Percentiles rank a stretch among this genome's conserved stretches.
phyloP scores from a whole-genome alignment of 1,140 invertebrate genomes.

The Neodiprion pinetum region DNA sequence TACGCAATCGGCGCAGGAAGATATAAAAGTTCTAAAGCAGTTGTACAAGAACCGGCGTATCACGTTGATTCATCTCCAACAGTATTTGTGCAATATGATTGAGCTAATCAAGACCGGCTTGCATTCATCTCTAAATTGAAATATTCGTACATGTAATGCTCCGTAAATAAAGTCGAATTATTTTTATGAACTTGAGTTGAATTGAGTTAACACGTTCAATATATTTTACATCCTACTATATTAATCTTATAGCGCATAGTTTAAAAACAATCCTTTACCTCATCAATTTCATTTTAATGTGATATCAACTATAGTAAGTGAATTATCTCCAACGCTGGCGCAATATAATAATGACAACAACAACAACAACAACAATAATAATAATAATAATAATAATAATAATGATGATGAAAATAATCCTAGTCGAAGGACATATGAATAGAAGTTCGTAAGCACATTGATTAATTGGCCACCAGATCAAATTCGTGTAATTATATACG shows the following conservation, averaged over 20 bases:
- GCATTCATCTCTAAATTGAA: background rate
- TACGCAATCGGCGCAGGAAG: background rate
- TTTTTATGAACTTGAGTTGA: background rate
- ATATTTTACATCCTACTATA: background rate
- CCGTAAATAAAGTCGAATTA: background rate
- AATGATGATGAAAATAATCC: background rate
- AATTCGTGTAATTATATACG: background rate
- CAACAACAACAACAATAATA: background rate
- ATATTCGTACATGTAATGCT: background rate
- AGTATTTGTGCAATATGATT: background rate
- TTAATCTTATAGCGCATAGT: background rate
- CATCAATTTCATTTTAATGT: too few species aligned
- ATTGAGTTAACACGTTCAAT: background rate
- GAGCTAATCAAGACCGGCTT: background rate
- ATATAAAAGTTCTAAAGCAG: background rate
- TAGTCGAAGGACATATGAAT: slow-evolving; percentile 1
- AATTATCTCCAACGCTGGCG: too few species aligned
- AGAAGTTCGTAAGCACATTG: background rate
- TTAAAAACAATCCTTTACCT: background rate
- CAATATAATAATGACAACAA: too few species aligned
- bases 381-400: slow-evolving; percentile 8
- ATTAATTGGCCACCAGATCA: background rate
- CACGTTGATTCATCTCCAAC: background rate
- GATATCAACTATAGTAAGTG: too few species aligned
- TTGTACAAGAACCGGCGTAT: background rate